Evolutionary conservation across 2,113 vertebrate genomes (phyloP), one percentile per base, ranked within the genome.

Genomic region (Nothocercus julius): DNA sequence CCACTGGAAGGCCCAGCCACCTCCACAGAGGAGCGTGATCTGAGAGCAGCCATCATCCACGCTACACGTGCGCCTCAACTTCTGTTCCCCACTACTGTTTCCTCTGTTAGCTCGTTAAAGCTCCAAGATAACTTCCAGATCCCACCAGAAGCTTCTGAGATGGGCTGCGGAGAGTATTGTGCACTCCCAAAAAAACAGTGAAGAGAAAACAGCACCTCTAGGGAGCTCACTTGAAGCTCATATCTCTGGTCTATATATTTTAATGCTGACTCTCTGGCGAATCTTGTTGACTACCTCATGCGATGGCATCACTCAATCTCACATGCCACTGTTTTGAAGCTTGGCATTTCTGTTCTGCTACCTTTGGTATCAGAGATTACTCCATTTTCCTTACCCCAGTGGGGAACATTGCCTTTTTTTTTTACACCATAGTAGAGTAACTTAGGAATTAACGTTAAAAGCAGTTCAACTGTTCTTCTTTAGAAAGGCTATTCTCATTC

Each of bases 201-300:
- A n/a, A 49, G 38, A 38, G 7, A 66, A 11, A 44, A 59, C 25
- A 34, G 30, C 27, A 67, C 10, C 40, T 67, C 70, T n/a, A 54
- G 18, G 51, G 38, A 85, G 59, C 38, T 36, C 16, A 56, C 27
- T 13, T 51, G 30, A 72, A 49, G 59, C 45, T 24, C 25, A 56
- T 20, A 38, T 12, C 70, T 34, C 2, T 22, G 32, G 72, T 63
- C 24, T 20, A 36, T 28, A 8, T 0, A 0, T 40, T 42, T 47
- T 80, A 44, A 53, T 54, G 18, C 21, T 54, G 40, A 54, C 36
- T 38, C 22, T 16, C 59, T 12, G 38, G 25, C 22, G 19, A 56
- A 28, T 40, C 36, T 40, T 0, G 0, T 36, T 21, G 11, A 32
- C 58, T 40, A 81, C 22, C 34, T 88, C 49, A 44, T 68, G 38